Base-by-base conservation (phyloP, 2,113 vertebrate genomes). In the Semnopithecus entellus region DNA sequence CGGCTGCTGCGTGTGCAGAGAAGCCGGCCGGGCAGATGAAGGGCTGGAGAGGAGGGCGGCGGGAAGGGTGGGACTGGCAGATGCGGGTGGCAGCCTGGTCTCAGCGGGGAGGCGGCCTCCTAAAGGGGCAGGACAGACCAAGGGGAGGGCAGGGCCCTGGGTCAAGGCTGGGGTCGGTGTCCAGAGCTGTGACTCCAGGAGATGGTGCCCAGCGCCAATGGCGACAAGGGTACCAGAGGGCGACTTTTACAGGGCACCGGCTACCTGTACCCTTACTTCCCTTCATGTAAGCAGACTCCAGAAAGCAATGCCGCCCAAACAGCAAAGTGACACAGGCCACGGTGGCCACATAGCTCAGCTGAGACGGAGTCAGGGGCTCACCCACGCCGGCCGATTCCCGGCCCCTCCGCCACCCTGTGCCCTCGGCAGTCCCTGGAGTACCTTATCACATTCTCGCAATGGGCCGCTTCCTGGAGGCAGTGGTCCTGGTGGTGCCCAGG, bases 1-100 rank as follows among this genome's bases (percentile, higher is more conserved):
- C 20, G 25, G 64, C 95, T 73, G 87, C 72, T 6, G 57, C 2
- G 78, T 18, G 38, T 16, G 30, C 59, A 18, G 59, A 91, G 89
- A 40, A 85, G 85, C 66, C 59, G 68, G 52, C 66, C 13, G 6
- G 93, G 55, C 96, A 76, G 94, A 50, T 57, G 83, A 78, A 13
- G 35, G 76, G 86, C 50, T 57, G 59, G 30, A 9, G 59, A 7
- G 38, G 11, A 45, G 64, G 18, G 32, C 11, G 1, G 55, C 10
- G 8, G 43, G 3, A 6, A 48, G 27, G 14, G 32, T 0, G 1
- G 59, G 12, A 57, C 25, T 59, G 3, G 86, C 79, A 64, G 75
- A 78, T 78, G 75, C 3, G 25, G 73, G 61, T 1, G 3, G 73
- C 25, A 45, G 73, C 40, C 25, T 45, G 73, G 43, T 43, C 40